These are phyloP conservation scores for Drosophila athabasca DNA, from an alignment of 1,140 invertebrate genomes.

Conservation along the genomic window DNA sequence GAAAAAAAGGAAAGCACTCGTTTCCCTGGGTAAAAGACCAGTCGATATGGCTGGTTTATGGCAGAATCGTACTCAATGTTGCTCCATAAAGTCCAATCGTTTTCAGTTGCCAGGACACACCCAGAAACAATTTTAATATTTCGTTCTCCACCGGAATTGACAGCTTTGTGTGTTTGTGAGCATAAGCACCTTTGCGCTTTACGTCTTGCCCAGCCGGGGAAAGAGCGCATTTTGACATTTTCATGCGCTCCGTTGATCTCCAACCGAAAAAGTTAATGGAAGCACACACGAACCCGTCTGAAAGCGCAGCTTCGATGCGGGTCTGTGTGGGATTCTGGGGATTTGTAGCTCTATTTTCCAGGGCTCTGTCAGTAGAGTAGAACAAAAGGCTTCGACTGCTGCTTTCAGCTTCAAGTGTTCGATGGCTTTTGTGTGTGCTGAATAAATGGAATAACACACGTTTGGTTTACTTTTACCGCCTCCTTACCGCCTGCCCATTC, in stretches of 20 bases:
- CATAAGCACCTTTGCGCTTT: constrained; percentile 7
- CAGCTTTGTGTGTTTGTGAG: constrained; percentile 1
- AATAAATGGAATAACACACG: constrained; percentile 32
- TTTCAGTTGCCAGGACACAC: neutral
- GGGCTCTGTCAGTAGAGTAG: constrained; percentile 19
- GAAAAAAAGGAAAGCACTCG: no score
- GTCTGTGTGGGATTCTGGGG: neutral
- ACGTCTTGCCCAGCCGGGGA: constrained; percentile 17
- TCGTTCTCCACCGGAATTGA: neutral
- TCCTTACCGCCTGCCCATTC: constrained; percentile 3
- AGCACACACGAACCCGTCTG: constrained; percentile 38
- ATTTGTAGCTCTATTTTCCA: constrained; percentile 39
- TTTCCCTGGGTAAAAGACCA: constrained; percentile 8
- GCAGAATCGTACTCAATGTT: no score
- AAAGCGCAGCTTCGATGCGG: constrained; percentile 2
- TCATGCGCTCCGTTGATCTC: constrained; percentile 70
- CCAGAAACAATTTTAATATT: neutral
- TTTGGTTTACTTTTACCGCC: constrained; percentile 32
- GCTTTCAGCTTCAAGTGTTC: constrained; percentile 39
- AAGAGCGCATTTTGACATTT: constrained; percentile 78
- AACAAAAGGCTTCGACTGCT: constrained; percentile 36
- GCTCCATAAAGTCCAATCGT: no score
- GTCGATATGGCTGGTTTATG: no score
- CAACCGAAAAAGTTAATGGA: constrained; percentile 66
- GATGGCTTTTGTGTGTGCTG: constrained; percentile 39